Evolutionary conservation across 2,113 vertebrate species (phyloP), one percentile per base, ranked within the genome.

Genomic region (Ovibos moschatus): DNA sequence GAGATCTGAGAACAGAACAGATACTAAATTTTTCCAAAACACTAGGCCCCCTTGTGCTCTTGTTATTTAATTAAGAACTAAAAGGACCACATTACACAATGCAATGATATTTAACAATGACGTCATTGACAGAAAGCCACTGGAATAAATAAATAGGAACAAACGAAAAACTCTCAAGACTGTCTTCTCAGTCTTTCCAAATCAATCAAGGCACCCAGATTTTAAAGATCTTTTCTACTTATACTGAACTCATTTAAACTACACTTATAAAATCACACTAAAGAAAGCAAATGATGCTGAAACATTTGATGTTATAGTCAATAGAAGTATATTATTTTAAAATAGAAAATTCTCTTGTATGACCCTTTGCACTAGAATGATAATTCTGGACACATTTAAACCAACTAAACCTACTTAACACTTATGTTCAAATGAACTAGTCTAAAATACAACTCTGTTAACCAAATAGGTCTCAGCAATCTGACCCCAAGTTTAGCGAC

Each of bases 1-100:
- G 45, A 85, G 36, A 57, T 67, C 67, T 3, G 11, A 92, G 19
- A 91, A 92, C 53, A 91, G 83, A 91, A 90, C 28, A 84, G 81
- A 96, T 60, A 90, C 13, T 87, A 84, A 87, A 85, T 36, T 92
- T 84, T 79, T 67, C 84, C 93, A 40, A 79, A 96, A 95, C 74
- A 93, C 33, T 23, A 93, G 33, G 51, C 76, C 93, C 16, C 21
- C 92, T 89, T 90, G 60, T 96, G 30, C 64, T 97, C 88, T 53
- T 83, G 60, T 92, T 96, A 95, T 86, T 97, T 97, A 94, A 97
- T 94, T 96, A 85, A 95, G 93, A 98, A 89, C 91, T 97, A 95
- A 98, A 98, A 97, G 95, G 96, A 89, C 93, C 89, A 93, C 78
- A 96, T 86, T 94, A 90, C 86, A 98, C 92, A 97, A 96, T 71